Evolutionary conservation across 2,797 vertebrate species (phyloP).

Genomic region (Podargus strigoides): DNA sequence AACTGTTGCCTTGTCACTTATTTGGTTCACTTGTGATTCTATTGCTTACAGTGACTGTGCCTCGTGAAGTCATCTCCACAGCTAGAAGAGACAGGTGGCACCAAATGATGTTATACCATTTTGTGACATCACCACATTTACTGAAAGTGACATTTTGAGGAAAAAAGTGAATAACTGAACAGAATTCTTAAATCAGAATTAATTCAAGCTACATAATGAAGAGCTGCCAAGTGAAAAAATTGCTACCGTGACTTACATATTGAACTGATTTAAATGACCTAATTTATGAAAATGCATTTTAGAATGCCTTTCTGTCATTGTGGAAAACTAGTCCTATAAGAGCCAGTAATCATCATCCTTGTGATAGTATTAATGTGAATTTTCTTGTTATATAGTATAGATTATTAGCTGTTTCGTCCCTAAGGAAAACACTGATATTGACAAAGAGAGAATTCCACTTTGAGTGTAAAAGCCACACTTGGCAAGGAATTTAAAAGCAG

Average conservation of each 20-base stretch:
- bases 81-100: not conserved
- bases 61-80: not conserved
- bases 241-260: conserved; percentile 19
- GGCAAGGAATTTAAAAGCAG: conserved; percentile 44
- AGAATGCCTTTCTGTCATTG: not conserved
- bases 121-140: conserved; percentile 29
- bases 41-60: not conserved
- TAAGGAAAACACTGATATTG: conserved; percentile 33
- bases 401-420: conserved; percentile 40
- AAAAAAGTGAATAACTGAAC: not conserved
- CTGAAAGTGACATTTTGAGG: conserved; percentile 14
- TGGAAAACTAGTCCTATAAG: conserved; percentile 7
- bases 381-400: conserved; percentile 6
- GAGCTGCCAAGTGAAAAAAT: conserved; percentile 44
- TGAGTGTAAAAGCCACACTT: conserved; percentile 2
- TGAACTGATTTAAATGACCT: conserved; percentile 45
- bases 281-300: conserved; percentile 44
- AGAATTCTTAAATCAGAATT: conserved; percentile 5
- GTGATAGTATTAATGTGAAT: conserved; percentile 26
- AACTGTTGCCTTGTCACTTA: not conserved
- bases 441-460: conserved; percentile 27
- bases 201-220: conserved; percentile 21
- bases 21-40: not conserved
- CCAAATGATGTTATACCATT: not conserved
- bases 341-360: conserved; percentile 15